A percentile compares a stretch with the other conserved stretches of the same genome.
Conservation (phyloP, 2,797 vertebrate species). For the Parotocinclus haroldoi region DNA sequence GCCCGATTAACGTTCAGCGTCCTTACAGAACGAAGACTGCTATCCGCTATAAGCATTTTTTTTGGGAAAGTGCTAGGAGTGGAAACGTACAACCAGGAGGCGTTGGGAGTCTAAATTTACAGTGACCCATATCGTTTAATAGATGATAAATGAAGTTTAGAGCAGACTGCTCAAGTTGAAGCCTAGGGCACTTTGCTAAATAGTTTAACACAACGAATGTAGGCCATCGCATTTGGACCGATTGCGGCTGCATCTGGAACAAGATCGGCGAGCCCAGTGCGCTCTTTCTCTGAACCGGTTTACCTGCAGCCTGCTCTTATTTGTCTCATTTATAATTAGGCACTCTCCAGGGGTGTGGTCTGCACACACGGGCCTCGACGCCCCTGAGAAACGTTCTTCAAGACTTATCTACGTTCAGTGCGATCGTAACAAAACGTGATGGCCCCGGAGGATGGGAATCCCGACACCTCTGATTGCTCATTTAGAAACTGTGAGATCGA, state of each 20-base stretch:
- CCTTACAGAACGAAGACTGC: no score
- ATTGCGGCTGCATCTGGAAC: constrained; percentile 34
- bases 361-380: no score
- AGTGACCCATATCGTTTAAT: constrained; percentile 75
- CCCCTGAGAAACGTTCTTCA: no score
- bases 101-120: constrained; percentile 59
- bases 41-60: constrained; percentile 26
- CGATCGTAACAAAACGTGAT: no score
- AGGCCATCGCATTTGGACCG: constrained; percentile 64
- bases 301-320: constrained; percentile 24
- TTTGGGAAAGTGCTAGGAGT: constrained; percentile 29
- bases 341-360: constrained; percentile 26
- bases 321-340: constrained; percentile 39
- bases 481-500: no score
- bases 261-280: constrained; percentile 26
- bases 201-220: constrained; percentile 79
- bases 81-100: constrained; percentile 4
- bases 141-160: constrained; percentile 72
- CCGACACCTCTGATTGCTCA: no score
- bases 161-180: constrained; percentile 70
- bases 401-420: no score
- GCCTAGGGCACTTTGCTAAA: constrained; percentile 78
- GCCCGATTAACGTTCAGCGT: no score
- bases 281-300: constrained; percentile 41
- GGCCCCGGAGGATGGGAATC: no score